Evolutionary conservation across 2,797 vertebrate genomes (phyloP).

Genomic region (Tragopan temminckii): DNA sequence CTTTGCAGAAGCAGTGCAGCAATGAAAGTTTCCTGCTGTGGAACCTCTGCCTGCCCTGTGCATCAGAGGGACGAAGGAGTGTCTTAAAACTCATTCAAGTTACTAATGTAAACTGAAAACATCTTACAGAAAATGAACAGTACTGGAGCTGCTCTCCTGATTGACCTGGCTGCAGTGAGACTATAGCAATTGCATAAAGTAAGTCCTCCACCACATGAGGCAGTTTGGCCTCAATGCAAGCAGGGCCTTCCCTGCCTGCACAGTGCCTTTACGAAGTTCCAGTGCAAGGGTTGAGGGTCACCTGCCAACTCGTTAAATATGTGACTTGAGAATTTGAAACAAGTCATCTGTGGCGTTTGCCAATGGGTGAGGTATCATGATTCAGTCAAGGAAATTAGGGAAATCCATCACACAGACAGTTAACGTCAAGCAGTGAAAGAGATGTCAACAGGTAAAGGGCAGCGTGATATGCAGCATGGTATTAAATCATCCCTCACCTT

Average conservation of each 20-base stretch:
- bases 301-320: neutral
- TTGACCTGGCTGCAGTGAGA: neutral
- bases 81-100: neutral
- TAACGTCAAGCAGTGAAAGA: conserved; percentile 25
- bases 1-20: neutral
- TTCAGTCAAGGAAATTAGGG: conserved; percentile 41
- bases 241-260: neutral
- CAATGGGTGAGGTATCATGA: neutral
- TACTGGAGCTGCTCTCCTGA: neutral
- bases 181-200: neutral
- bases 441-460: conserved; percentile 61
- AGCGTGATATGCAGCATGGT: conserved; percentile 9
- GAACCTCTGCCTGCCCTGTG: accelerated
- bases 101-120: neutral
- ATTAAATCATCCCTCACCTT: conserved; percentile 70
- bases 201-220: neutral
- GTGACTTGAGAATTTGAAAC: conserved; percentile 1
- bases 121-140: neutral
- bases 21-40: neutral
- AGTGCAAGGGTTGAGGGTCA: neutral
- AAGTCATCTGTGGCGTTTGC: neutral
- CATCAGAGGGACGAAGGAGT: neutral
- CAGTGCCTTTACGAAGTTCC: neutral
- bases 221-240: neutral
- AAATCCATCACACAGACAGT: conserved; percentile 30